Conservation (phyloP, 2,113 vertebrate genomes). For the Rhinoderma darwinii region DNA sequence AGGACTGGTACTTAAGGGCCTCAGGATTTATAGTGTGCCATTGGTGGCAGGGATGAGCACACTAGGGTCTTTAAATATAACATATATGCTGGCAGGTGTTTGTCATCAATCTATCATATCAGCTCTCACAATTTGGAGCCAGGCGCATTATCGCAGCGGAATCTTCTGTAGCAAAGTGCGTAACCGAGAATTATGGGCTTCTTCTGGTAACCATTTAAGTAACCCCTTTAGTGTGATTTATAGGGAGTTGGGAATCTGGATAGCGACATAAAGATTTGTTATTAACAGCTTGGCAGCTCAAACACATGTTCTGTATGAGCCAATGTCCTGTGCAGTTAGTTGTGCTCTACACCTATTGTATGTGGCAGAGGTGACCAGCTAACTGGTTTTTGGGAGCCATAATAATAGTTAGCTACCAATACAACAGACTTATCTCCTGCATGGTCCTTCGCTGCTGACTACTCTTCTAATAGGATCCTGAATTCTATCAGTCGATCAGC, state of each 20-base stretch:
- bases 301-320: neutral
- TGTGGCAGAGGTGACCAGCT: too few relatives aligned
- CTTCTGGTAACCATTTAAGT: neutral
- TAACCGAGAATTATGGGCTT: neutral
- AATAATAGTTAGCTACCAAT: too few relatives aligned
- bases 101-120: neutral
- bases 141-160: too few relatives aligned
- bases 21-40: neutral
- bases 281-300: neutral
- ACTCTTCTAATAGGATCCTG: too few relatives aligned
- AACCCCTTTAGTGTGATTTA: neutral
- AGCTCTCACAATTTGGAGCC: neutral
- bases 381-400: too few relatives aligned
- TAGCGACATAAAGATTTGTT: neutral
- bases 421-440: neutral
- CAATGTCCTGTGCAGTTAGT: neutral
- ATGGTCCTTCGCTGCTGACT: neutral
- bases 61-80: neutral
- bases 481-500: too few relatives aligned
- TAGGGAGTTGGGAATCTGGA: neutral
- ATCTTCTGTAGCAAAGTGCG: neutral
- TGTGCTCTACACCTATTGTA: too few relatives aligned
- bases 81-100: neutral
- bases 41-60: neutral
- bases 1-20: neutral